These are phyloP conservation scores for Prunella strophiata DNA, from an alignment of 2,797 vertebrate genomes.

Conservation along the genomic window DNA sequence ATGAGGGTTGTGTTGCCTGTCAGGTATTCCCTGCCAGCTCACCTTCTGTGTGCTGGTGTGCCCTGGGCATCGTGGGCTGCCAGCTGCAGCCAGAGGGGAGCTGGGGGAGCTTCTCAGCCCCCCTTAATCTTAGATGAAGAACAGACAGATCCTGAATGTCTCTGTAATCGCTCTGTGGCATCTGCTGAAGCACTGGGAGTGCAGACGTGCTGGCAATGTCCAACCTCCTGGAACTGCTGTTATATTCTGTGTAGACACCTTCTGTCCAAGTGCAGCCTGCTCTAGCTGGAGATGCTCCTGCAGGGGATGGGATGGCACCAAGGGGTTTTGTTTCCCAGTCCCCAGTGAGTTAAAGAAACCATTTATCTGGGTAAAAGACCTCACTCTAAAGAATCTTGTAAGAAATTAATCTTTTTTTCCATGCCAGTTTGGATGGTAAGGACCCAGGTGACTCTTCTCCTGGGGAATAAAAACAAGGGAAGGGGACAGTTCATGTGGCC, in stretches of 20 bases:
- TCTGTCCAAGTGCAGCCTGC: not conserved
- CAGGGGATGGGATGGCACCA: not conserved
- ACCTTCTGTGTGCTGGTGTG: not conserved
- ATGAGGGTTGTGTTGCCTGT: not conserved
- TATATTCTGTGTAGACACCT: not conserved
- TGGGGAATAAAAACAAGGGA: not conserved
- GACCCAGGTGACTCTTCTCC: not conserved
- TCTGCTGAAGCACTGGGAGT: not conserved
- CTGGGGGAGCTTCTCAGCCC: not conserved
- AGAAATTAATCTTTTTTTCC: not conserved
- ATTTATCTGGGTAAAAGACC: not conserved
- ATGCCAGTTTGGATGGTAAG: not conserved
- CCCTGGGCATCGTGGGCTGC: rapidly evolving
- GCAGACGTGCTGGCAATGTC: not conserved
- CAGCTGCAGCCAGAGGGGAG: not conserved
- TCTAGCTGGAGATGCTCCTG: not conserved
- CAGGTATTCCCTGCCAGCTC: not conserved
- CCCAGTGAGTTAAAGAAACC: not conserved
- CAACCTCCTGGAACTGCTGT: not conserved
- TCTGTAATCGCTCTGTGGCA: not conserved
- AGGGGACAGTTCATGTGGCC: not conserved
- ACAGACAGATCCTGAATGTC: not conserved
- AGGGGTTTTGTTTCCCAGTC: not conserved
- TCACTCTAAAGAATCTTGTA: not conserved
- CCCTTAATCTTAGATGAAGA: not conserved